Base-by-base conservation (phyloP, 1,140 invertebrate species). In the Aphelinus atriplicis region DNA sequence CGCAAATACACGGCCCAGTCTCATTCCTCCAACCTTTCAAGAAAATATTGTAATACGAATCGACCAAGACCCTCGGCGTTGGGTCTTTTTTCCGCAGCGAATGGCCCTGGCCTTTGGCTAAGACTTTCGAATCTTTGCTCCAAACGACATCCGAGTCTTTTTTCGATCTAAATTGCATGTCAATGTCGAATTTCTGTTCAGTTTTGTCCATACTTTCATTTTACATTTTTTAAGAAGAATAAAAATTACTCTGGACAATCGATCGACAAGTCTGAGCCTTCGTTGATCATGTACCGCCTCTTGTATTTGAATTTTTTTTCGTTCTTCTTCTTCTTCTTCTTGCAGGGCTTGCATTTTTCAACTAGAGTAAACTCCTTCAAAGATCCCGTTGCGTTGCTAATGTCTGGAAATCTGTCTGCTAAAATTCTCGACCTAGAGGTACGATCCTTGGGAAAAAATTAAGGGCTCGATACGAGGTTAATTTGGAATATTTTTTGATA, bases 11-110 rank as follows among this genome's bases (percentile, higher is more conserved):
- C 53, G 53, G 5, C 53, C 10, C 53, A 10, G 5, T 55, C 10
- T 1, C 53, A 26, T 26, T 26, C 26, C 26, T 26, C 2, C 9
- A 79, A 83, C 85, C 84, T 76, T 81, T 83, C n/a, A 91, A 82
- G 81, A 91, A 90, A n/a, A 91, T 80, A 1, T 88, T 89, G 70
- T 88, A 88, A 78, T 90, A 91, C 0, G 86, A 83, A 77, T 91
- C 90, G 7, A 91, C 88, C 3, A 89, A 81, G 6, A 90, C 82
- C 78, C 87, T 82, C 2, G 88, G 85, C 74, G 88, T 86, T 10
- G 78, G 71, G 77, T 88, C 83, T 45, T 82, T 83, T 71, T 87
- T 85, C 43, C 84, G 83, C 71, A 85, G 84, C 6, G 80, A 84
- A 68, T 83, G 82, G 67, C 85, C 84, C 50, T 79, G 81, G 9